Percentiles rank a stretch among this genome's conserved stretches.
Conservation (phyloP, 2,888 invertebrate genomes). For the Agapostemon virescens region DNA sequence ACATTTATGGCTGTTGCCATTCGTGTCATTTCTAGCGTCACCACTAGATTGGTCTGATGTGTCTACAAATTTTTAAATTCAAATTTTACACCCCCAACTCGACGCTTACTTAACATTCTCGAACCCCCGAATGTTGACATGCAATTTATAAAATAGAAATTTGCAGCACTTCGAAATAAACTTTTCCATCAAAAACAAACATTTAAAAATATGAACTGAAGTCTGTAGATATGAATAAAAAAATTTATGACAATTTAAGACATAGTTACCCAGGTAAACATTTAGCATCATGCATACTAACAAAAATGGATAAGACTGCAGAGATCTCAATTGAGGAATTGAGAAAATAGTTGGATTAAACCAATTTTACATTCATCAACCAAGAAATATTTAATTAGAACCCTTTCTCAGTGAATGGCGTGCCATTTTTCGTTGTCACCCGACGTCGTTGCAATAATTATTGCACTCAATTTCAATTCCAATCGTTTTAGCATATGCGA, state of each 20-base stretch:
- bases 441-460: not conserved
- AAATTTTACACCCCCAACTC: not conserved
- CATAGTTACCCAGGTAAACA: not conserved
- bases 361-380: not conserved
- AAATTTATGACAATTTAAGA: not conserved
- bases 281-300: too few species aligned
- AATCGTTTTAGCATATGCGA: too few species aligned
- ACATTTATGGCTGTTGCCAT: slow-evolving; percentile 52
- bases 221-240: not conserved
- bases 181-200: not conserved
- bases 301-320: not conserved
- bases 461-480: too few species aligned
- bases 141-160: not conserved
- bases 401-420: not conserved
- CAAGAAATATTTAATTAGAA: not conserved
- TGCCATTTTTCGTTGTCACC: too few species aligned
- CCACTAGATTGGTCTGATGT: slow-evolving; percentile 74
- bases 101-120: not conserved
- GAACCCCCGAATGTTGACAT: not conserved
- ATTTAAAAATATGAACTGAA: not conserved
- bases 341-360: not conserved
- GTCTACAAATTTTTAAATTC: slow-evolving; percentile 25
- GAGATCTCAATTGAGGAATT: not conserved
- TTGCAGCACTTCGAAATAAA: not conserved
- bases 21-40: slow-evolving; percentile 60